phyloP scores from a whole-genome alignment of 2,113 vertebrate genomes.

The Podarcis raffonei region DNA sequence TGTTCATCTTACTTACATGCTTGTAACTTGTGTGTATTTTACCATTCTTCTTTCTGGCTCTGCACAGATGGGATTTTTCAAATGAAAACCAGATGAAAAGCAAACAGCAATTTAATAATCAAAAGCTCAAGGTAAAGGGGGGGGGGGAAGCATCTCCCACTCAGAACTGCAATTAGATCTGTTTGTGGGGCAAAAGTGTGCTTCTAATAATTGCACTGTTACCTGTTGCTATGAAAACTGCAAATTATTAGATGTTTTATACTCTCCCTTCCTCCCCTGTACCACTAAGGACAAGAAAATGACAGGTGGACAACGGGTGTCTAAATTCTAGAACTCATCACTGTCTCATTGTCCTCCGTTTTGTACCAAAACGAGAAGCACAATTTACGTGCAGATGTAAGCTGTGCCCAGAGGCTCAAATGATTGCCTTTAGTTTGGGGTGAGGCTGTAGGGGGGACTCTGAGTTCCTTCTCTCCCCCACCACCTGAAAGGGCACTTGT shows the following conservation, averaged over 20 bases:
- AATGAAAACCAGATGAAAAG: conserved; percentile 73
- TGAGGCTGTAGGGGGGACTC: neutral
- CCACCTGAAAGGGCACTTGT: neutral
- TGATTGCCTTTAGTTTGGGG: neutral
- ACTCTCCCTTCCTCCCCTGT: conserved; percentile 5
- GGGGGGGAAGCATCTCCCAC: neutral
- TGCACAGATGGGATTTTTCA: conserved; percentile 67
- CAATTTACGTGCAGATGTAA: neutral
- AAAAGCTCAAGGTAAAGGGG: conserved; percentile 56
- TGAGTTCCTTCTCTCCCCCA: no score
- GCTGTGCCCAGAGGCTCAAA: neutral
- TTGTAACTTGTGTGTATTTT: conserved; percentile 71
- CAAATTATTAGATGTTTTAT: conserved; percentile 5
- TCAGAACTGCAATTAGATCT: conserved; percentile 49
- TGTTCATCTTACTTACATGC: conserved; percentile 70
- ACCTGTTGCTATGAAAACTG: conserved; percentile 60
- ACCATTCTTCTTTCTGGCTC: conserved; percentile 60
- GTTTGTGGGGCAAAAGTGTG: conserved; percentile 42
- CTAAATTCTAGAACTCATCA: conserved; percentile 42
- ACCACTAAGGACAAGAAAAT: conserved; percentile 43
- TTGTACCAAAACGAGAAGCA: neutral
- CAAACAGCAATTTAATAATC: conserved; percentile 56
- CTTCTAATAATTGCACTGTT: conserved; percentile 68
- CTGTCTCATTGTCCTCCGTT: conserved; percentile 40
- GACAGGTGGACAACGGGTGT: conserved; percentile 49